phyloP scores from a whole-genome alignment of 1,140 invertebrate species.

The Drosophila albomicans region DNA sequence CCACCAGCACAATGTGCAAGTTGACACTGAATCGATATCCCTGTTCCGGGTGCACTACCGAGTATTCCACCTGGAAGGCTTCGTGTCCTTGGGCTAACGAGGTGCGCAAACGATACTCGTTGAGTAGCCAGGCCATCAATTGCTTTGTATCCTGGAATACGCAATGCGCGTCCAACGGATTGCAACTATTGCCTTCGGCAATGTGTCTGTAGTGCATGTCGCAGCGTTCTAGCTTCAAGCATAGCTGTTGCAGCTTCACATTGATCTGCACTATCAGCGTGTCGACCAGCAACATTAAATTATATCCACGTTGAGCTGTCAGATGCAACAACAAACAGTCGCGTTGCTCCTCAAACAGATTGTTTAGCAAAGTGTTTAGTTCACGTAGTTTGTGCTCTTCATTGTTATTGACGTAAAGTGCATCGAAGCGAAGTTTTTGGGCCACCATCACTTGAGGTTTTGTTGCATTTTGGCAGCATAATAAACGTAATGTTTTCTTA shows the following conservation, averaged over 20 bases:
- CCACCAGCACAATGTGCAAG: slow-evolving; percentile 47
- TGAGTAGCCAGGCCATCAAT: slow-evolving; percentile 50
- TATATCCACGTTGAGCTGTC: slow-evolving; percentile 25
- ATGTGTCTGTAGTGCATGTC: slow-evolving; percentile 39
- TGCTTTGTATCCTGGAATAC: slow-evolving; percentile 26
- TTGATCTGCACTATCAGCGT: slow-evolving; percentile 41
- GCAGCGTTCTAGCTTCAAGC: slow-evolving; percentile 30
- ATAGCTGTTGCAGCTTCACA: slow-evolving; percentile 29
- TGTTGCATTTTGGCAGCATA: slow-evolving; percentile 40
- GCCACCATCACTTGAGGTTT: slow-evolving; percentile 46
- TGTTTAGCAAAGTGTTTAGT: slow-evolving; percentile 29
- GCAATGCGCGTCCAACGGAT: slow-evolving; percentile 23
- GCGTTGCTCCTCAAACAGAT: slow-evolving; percentile 35
- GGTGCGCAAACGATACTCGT: slow-evolving; percentile 44
- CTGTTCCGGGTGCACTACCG: slow-evolving; percentile 17
- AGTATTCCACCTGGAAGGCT: slow-evolving; percentile 48
- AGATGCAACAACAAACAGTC: slow-evolving; percentile 46
- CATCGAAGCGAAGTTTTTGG: slow-evolving; percentile 52
- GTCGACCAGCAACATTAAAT: slow-evolving; percentile 56
- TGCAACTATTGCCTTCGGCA: slow-evolving; percentile 20
- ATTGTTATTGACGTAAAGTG: slow-evolving; percentile 10
- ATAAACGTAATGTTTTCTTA: slow-evolving; percentile 39
- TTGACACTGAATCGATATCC: slow-evolving; percentile 32
- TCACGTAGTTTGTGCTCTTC: slow-evolving; percentile 25
- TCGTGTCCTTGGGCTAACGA: slow-evolving; percentile 43